Evolutionary conservation across 2,113 vertebrate genomes (phyloP).

Genomic region (Limanda limanda): DNA sequence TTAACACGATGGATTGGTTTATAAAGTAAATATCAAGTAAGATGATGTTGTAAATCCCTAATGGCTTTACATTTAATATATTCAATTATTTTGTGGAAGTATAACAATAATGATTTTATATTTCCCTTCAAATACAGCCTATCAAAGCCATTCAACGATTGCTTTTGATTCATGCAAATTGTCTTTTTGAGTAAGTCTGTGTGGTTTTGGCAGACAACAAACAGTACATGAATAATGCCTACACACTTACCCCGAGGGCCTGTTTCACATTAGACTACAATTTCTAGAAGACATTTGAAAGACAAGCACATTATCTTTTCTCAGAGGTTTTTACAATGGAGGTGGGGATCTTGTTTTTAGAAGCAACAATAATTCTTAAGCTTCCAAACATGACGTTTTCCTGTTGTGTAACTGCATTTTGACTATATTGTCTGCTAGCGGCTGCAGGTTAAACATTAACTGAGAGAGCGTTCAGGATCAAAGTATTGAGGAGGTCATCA

Average conservation of each 20-base stretch:
- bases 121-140: not conserved
- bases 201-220: not conserved
- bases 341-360: not conserved
- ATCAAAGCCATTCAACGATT: not conserved
- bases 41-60: no score
- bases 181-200: not conserved
- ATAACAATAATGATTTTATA: not conserved
- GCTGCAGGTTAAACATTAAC: constrained; percentile 1
- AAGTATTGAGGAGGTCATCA: constrained; percentile 31
- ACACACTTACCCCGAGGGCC: not conserved
- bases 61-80: no score
- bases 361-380: not conserved
- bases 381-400: not conserved
- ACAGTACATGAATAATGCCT: not conserved
- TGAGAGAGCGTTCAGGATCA: not conserved
- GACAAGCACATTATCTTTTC: constrained; percentile 4
- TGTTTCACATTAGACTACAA: constrained; percentile 1
- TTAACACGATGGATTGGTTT: no score
- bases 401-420: not conserved
- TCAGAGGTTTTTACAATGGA: not conserved
- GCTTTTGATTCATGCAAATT: not conserved
- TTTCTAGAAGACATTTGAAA: constrained; percentile 14
- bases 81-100: no score
- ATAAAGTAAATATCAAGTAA: no score
- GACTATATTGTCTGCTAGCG: not conserved